phyloP scores from a whole-genome alignment of 2,797 vertebrate genomes.

The Clamator glandarius region DNA sequence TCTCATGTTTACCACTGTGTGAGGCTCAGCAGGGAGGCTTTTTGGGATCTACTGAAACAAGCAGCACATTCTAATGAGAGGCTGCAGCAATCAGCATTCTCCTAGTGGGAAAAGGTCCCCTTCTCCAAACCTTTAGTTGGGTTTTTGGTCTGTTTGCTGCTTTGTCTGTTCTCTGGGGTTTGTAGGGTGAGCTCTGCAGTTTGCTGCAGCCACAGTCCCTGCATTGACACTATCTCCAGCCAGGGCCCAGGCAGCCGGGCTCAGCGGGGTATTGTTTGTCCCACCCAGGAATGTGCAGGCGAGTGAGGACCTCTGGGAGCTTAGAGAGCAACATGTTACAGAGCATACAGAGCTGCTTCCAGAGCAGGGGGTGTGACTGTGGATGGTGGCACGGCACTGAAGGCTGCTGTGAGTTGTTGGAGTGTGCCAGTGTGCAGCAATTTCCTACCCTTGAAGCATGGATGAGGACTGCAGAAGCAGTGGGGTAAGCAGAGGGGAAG shows the following conservation, averaged over 20 bases:
- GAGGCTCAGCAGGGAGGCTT: neutral
- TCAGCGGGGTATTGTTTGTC: neutral
- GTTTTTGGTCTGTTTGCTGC: neutral
- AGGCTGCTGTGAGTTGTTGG: rapidly evolving
- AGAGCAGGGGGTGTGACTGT: neutral
- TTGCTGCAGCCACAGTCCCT: neutral
- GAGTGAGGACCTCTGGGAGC: neutral
- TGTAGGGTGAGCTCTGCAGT: neutral
- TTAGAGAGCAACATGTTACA: neutral
- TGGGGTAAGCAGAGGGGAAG: neutral
- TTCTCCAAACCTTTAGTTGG: neutral
- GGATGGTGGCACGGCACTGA: neutral
- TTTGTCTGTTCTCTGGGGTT: neutral
- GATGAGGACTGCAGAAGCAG: neutral
- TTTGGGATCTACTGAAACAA: neutral
- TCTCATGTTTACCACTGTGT: neutral
- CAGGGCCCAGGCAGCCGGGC: neutral
- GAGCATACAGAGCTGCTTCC: neutral
- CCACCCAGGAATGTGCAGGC: slow-evolving; percentile 27
- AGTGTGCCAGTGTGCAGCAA: rapidly evolving
- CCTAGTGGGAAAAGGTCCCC: neutral
- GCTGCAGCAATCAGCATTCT: neutral
- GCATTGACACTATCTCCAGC: neutral
- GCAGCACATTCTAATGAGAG: neutral
- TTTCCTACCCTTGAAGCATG: neutral